Base-by-base conservation (phyloP, 1,140 invertebrate species). In the Drosophila oshimai region DNA sequence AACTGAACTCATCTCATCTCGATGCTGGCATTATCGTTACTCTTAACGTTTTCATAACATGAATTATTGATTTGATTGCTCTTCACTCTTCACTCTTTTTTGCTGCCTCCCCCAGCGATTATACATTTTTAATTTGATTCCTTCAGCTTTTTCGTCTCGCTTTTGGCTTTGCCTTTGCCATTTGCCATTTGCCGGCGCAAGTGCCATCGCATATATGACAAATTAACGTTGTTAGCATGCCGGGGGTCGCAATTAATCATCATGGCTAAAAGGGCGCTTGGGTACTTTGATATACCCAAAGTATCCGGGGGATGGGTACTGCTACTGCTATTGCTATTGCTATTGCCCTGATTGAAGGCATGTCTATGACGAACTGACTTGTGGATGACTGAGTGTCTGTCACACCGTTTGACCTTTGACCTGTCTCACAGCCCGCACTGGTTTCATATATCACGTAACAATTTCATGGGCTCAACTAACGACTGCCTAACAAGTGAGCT, bases 61-160 rank as follows among this genome's bases (percentile, higher is more conserved):
- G 81, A 86, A 87, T 87, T 87, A 87, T 87, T 87, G 83, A 87
- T 87, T 87, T 77, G 83, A 87, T 81, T 76, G 76, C 76, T 75
- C 67, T 57, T 74, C 68, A 42, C 2, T 34, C 2, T 10, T 10
- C 9, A 12, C 4, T 12, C n/a, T 9, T 13, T 53, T 12, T 42
- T 18, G 13, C n/a, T 20, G 13, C 34, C 49, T 53, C 58, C 53
- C 20, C 46, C 49, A 74, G 81, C 72, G 81, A 86, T 87, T 87
- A 87, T 86, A 87, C 75, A 86, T 86, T 86, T 87, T 86, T 87
- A 84, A 84, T 84, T 86, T 86, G 80, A 87, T 86, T 86, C 65
- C 71, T 76, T 60, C 64, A 60, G 65, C 62, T 65, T 37, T 41
- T 60, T 47, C 47, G 53, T 42, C 73, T 74, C 64, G 41, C 22